Evolutionary conservation across 2,113 vertebrate species (phyloP).

Genomic region (Vulpes ferrilata): DNA sequence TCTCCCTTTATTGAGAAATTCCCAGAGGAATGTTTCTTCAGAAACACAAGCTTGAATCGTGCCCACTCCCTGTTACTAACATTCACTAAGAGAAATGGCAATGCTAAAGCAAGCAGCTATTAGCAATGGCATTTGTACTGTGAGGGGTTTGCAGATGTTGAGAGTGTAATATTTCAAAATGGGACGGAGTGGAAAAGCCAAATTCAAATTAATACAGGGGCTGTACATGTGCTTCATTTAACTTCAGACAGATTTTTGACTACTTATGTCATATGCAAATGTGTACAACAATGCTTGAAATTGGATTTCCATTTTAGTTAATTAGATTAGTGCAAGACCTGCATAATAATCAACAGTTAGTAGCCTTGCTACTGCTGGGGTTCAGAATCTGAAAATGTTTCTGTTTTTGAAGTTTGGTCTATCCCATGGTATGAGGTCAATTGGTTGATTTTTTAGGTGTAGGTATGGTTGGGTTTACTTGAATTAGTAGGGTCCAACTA

Average conservation of each 20-base stretch:
- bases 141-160: conserved; percentile 57
- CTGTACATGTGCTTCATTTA: conserved; percentile 77
- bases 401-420: conserved; percentile 53
- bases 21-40: conserved; percentile 23
- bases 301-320: conserved; percentile 85
- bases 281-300: conserved; percentile 87
- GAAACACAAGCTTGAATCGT: not conserved
- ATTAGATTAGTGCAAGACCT: conserved; percentile 83
- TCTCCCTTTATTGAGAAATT: conserved; percentile 27
- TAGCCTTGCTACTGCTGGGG: conserved; percentile 25
- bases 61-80: conserved; percentile 46
- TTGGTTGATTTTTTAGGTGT: not conserved
- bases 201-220: conserved; percentile 62
- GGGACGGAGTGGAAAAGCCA: conserved; percentile 56
- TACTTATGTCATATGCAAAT: conserved; percentile 83
- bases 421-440: not conserved
- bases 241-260: conserved; percentile 80
- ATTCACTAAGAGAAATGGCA: not conserved
- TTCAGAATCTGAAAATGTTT: conserved; percentile 58
- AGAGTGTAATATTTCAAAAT: conserved; percentile 48
- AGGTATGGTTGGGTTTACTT: not conserved
- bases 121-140: not conserved
- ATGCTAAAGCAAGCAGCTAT: not conserved
- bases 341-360: conserved; percentile 79
- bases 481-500: not conserved